phyloP scores from a whole-genome alignment of 2,888 invertebrate species.

The Erebia palarica region DNA sequence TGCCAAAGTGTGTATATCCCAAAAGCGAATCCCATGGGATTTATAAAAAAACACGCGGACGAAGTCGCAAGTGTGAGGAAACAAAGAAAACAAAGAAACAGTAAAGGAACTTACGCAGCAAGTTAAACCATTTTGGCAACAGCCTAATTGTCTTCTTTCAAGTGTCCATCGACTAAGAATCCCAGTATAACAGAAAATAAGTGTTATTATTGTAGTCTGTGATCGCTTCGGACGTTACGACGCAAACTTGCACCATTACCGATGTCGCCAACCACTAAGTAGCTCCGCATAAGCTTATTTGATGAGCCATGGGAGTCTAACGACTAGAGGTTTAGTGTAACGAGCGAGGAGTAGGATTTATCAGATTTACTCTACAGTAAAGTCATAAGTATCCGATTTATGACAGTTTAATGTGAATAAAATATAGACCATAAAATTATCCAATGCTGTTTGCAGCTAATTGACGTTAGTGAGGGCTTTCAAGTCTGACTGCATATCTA shows the following conservation, averaged over 20 bases:
- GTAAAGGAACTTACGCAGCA: too few relatives aligned
- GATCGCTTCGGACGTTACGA: slow-evolving; percentile 42
- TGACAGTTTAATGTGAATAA: not conserved
- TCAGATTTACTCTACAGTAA: not conserved
- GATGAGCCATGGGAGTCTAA: slow-evolving; percentile 22
- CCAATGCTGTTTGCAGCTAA: too few relatives aligned
- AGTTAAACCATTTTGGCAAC: too few relatives aligned
- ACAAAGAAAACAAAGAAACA: too few relatives aligned
- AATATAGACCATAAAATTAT: too few relatives aligned
- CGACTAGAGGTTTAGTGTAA: slow-evolving; percentile 12
- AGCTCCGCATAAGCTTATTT: slow-evolving; percentile 29
- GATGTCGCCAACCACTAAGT: slow-evolving; percentile 27
- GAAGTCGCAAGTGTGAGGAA: too few relatives aligned
- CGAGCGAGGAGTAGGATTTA: slow-evolving; percentile 6
- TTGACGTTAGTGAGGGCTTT: too few relatives aligned
- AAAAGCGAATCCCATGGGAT: too few relatives aligned
- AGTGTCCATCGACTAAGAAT: not conserved
- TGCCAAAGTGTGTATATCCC: too few relatives aligned
- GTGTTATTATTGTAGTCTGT: slow-evolving; percentile 38
- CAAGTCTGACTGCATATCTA: too few relatives aligned
- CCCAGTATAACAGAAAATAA: slow-evolving; percentile 35
- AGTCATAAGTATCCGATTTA: not conserved
- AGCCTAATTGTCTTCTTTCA: not conserved
- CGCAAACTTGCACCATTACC: slow-evolving; percentile 40
- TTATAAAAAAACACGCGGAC: too few relatives aligned